Evolutionary conservation across 1,140 invertebrate genomes (phyloP).

Genomic region (Elymnias hypermnestra): DNA sequence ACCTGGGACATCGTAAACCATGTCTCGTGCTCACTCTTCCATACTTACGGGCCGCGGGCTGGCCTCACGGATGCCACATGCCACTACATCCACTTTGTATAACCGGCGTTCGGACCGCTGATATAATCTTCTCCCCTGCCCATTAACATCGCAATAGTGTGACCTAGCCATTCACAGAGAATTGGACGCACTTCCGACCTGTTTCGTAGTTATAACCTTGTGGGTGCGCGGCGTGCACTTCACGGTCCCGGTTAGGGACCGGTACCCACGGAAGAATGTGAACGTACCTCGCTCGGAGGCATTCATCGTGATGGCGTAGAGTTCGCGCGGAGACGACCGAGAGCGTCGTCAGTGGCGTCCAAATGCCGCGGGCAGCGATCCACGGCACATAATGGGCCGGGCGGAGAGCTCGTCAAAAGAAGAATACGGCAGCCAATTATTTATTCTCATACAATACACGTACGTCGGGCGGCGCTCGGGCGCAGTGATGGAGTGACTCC

Average conservation of each 20-base stretch:
- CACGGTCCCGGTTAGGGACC: constrained; percentile 13
- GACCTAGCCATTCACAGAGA: constrained; percentile 48
- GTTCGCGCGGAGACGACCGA: constrained; percentile 54
- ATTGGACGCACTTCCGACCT: constrained; percentile 54
- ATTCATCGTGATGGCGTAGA: constrained; percentile 46
- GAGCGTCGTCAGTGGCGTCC: constrained; percentile 63
- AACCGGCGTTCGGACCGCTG: constrained; percentile 32
- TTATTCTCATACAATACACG: constrained; percentile 70
- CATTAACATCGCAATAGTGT: constrained; percentile 32
- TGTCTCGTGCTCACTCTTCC: constrained; percentile 29
- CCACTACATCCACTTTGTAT: constrained; percentile 39
- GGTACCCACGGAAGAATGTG: constrained; percentile 15
- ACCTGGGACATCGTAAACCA: constrained; percentile 21
- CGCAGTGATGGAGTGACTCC: constrained; percentile 52
- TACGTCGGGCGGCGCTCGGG: constrained; percentile 39
- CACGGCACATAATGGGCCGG: constrained; percentile 64
- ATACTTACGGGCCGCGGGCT: constrained; percentile 40
- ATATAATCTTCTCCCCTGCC: constrained; percentile 32
- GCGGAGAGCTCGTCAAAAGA: constrained; percentile 68
- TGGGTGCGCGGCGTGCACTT: constrained; percentile 26
- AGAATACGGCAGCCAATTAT: constrained; percentile 72
- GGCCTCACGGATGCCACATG: constrained; percentile 15
- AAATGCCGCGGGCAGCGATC: constrained; percentile 63
- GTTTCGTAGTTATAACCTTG: constrained; percentile 47
- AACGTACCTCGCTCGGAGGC: constrained; percentile 65